A percentile compares a stretch with the other conserved stretches of the same genome.
Evolutionary conservation across 2,888 invertebrate genomes (phyloP).

Genomic region (Mongoloraphidia duomilia): DNA sequence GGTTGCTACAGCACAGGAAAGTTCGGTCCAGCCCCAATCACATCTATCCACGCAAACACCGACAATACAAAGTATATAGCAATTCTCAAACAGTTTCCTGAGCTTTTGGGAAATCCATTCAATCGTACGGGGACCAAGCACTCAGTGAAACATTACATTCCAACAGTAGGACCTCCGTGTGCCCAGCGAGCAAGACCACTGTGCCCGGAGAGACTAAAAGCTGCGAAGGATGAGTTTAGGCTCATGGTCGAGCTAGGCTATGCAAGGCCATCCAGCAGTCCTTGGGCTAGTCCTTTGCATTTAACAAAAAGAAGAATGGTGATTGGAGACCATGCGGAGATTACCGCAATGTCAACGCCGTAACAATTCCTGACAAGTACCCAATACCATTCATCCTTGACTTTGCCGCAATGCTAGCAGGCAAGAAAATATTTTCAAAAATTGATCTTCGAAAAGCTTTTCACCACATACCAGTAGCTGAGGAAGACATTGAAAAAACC

Average conservation of each 20-base stretch:
- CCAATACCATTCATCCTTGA: conserved; percentile 23
- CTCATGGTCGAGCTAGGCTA: conserved; percentile 15
- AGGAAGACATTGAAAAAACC: conserved; percentile 22
- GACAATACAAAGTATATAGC: too few relatives aligned
- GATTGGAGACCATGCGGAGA: conserved; percentile 25
- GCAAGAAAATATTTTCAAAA: conserved; percentile 18
- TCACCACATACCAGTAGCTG: conserved; percentile 23
- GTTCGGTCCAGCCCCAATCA: neutral
- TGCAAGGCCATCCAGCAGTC: conserved; percentile 14
- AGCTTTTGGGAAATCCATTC: too few relatives aligned
- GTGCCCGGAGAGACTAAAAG: too few relatives aligned
- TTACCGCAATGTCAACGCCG: conserved; percentile 21
- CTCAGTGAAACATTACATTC: too few relatives aligned
- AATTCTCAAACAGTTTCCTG: too few relatives aligned
- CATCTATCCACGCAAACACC: neutral
- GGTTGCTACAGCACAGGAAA: neutral
- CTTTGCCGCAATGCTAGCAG: conserved; percentile 18
- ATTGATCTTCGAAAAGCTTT: conserved; percentile 24
- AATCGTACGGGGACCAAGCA: too few relatives aligned
- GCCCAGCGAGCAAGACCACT: too few relatives aligned
- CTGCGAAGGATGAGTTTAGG: neutral
- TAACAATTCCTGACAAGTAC: conserved; percentile 32
- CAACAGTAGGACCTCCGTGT: too few relatives aligned
- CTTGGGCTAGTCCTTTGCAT: conserved; percentile 23
- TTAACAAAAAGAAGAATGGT: conserved; percentile 20